Evolutionary conservation across 1,140 invertebrate species (phyloP), one percentile per base, ranked within the genome.

Genomic region (Pomacea maculata): DNA sequence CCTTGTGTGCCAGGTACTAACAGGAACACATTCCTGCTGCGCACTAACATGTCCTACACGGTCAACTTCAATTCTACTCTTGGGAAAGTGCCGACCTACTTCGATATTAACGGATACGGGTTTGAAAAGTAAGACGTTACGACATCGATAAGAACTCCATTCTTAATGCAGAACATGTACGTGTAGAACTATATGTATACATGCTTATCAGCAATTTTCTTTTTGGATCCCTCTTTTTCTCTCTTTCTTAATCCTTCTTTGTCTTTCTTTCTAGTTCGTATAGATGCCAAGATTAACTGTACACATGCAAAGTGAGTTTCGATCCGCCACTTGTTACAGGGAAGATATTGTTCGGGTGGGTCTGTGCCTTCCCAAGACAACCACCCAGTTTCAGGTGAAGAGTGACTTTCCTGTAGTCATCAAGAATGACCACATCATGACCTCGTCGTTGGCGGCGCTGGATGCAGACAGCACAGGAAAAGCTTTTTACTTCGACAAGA

Each of bases 351-450:
- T 80, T 1, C 68, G 78, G 8, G 25, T 80, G 55, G 78, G 21
- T 19, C n/a, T 80, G 1, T 80, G 78, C 61, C 61, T 80, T 5
- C 78, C 78, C 10, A 80, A 80, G 21, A n/a, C 21, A 9, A 80
- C 78, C 61, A 80, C 55, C 65, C 11, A 29, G 19, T 80, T 80
- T 52, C 54, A 61, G 7, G 45, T 80, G 34, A 54, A 25, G 10
- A 73, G 70, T 55, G 19, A 12, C 57, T 73, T 73, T 29, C 78
- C 78, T 1, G 14, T 12, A 11, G 73, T 80, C 45, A 64, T 15
- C 57, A 63, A 52, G 7, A 61, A 80, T 11, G 70, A 55, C 12
- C 78, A 61, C 14, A 63, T 74, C 0, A 45, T 45, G 70, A 71
- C 63, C 17, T 72, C 68, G 6, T 73, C 70, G 3, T 55, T 80